Percentiles rank a stretch among this genome's conserved stretches.
These are phyloP conservation scores for Alsophila aescularia DNA, from an alignment of 2,888 invertebrate genomes.

Conservation along the genomic window DNA sequence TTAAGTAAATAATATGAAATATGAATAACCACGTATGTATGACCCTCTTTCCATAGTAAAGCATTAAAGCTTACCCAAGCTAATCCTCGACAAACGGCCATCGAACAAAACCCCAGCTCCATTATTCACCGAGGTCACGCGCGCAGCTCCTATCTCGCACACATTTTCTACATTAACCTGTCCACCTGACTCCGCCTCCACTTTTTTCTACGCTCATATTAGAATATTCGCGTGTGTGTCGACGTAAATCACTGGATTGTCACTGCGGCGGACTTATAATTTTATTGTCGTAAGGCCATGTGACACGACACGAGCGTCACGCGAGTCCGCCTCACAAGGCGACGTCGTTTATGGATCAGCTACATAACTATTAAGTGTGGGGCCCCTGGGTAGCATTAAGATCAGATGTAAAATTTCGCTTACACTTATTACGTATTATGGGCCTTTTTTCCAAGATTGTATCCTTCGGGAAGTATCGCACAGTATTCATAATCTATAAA, in stretches of 20 bases:
- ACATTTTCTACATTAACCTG: constrained; percentile 79
- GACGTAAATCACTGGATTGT: constrained; percentile 84
- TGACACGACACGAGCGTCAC: constrained; percentile 76
- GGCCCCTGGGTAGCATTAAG: neutral
- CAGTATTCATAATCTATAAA: too few species aligned
- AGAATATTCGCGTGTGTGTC: constrained; percentile 82
- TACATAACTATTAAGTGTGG: neutral
- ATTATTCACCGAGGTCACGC: constrained; percentile 58
- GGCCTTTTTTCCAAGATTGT: constrained; percentile 6
- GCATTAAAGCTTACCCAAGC: constrained; percentile 5
- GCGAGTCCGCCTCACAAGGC: constrained; percentile 67
- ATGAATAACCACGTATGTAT: neutral
- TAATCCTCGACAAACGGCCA: constrained; percentile 14
- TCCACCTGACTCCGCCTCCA: constrained; percentile 60
- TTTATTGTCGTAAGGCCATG: constrained; percentile 80
- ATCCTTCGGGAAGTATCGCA: too few species aligned
- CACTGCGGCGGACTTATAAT: constrained; percentile 83
- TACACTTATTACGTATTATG: too few species aligned
- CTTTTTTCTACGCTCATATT: constrained; percentile 71
- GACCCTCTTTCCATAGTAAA: neutral
- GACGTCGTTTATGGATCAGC: neutral
- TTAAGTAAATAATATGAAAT: neutral
- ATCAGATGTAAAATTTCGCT: too few species aligned
- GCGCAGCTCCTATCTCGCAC: constrained; percentile 69
- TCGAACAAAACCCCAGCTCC: constrained; percentile 35